Evolutionary conservation across 2,888 invertebrate genomes (phyloP), one percentile per base, ranked within the genome.

Genomic region (Hydropsyche betteni): DNA sequence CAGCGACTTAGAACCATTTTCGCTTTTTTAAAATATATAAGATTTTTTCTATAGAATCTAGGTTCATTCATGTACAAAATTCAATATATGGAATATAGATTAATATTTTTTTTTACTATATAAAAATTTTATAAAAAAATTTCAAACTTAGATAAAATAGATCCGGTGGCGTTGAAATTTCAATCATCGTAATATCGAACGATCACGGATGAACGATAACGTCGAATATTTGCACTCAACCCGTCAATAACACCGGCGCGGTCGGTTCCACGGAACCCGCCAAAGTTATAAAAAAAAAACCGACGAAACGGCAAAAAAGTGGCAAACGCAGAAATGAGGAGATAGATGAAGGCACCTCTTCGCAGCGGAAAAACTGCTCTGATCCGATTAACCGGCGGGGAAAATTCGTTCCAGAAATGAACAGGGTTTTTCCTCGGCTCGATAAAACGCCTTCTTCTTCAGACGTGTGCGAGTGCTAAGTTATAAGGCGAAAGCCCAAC

Each of bases 401-500:
- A 44, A 44, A 44, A 44, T 44, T 44, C 44, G 44, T 44, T 44
- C 10, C 44, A 8, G 44, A 44, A 44, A 44, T 44, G 44, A 44
- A 44, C 44, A 44, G 64, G 34, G 64, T 33, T 34, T 34, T 64
- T 73, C 58, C 77, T 73, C 68, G 74, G 68, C 74, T 69, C 76
- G 75, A 77, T 79, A 79, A 79, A 77, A 79, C 75, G 69, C 44
- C 44, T 5, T 38, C 74, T 75, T 61, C 24, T 70, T 72, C 55
- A 77, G 74, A 78, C 74, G 79, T 74, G 77, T 73, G 74, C 68
- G 69, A 69, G 68, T 74, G 76, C 76, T 77, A 75, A 79, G 77
- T 77, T 74, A 79, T 77, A 77, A 69, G 68, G 86, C 84, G 80
- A 81, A 78, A 83, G 82, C 84, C 85, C 85, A 83, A 86, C 87